A percentile compares a stretch with the other conserved stretches of the same genome.
Evolutionary conservation across 2,797 vertebrate species (phyloP).

Genomic region (Carapus acus): DNA sequence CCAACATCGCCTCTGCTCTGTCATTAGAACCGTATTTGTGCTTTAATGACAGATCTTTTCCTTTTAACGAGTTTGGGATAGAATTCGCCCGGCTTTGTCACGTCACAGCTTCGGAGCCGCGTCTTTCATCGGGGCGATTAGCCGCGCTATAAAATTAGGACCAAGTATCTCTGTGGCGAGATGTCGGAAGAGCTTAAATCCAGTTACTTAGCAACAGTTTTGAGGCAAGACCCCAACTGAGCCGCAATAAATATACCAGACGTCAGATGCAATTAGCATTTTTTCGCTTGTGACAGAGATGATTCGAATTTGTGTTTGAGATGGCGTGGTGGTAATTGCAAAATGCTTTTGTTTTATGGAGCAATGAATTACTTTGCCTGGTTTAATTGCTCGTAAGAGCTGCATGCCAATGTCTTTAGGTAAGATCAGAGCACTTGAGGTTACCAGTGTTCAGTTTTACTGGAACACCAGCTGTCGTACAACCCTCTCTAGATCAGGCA

Average conservation of each 20-base stretch:
- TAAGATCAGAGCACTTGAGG: slow-evolving; percentile 19
- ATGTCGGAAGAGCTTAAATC: slow-evolving; percentile 2
- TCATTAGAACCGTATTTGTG: too few species aligned
- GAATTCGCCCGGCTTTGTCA: slow-evolving; percentile 1
- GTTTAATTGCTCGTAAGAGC: slow-evolving; percentile 12
- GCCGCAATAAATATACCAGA: slow-evolving; percentile 12
- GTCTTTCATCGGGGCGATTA: slow-evolving; percentile 8
- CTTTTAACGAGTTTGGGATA: not conserved
- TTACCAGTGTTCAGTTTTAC: slow-evolving; percentile 20
- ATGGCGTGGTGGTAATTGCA: not conserved
- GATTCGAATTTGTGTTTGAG: too few species aligned
- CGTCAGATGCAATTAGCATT: not conserved
- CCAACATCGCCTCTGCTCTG: too few species aligned
- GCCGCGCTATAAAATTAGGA: slow-evolving; percentile 19
- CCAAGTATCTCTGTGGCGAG: slow-evolving; percentile 5
- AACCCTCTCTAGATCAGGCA: slow-evolving; percentile 8
- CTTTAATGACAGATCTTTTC: too few species aligned
- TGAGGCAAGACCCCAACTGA: slow-evolving; percentile 7
- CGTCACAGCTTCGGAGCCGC: slow-evolving; percentile 11
- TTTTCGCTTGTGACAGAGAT: not conserved
- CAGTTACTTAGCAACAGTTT: slow-evolving; percentile 38
- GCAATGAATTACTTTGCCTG: not conserved
- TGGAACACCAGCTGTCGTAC: not conserved
- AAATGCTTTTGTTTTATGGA: too few species aligned
- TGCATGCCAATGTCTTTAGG: slow-evolving; percentile 9